These are phyloP conservation scores for Porites evermanni DNA, from an alignment of 92 coral and sea anemone genomes.

Conservation along the genomic window DNA sequence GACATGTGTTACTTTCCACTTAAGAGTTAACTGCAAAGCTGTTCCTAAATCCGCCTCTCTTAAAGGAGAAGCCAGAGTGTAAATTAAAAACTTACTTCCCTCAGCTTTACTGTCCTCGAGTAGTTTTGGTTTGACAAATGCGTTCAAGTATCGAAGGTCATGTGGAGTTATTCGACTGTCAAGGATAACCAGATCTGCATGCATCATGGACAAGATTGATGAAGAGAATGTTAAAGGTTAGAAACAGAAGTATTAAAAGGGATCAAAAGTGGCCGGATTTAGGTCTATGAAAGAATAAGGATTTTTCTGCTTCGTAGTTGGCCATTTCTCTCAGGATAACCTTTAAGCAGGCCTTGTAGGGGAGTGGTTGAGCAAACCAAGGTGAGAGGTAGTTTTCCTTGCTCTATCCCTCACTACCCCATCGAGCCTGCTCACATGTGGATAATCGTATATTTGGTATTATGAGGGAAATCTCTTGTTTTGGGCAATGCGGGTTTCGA, in stretches of 20 bases:
- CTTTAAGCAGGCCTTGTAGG: too few relatives aligned
- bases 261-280: background rate
- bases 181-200: slow-evolving; percentile 73
- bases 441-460: too few relatives aligned
- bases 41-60: background rate
- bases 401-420: too few relatives aligned
- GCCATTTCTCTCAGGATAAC: too few relatives aligned
- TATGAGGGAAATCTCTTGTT: too few relatives aligned
- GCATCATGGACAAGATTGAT: slow-evolving; percentile 27
- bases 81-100: slow-evolving; percentile 66
- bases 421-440: too few relatives aligned
- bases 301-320: too few relatives aligned
- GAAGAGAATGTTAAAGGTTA: background rate
- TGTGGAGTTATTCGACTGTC: slow-evolving; percentile 65
- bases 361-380: too few relatives aligned
- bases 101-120: slow-evolving; percentile 75
- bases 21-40: too few relatives aligned
- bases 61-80: background rate
- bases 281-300: background rate
- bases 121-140: slow-evolving; percentile 71
- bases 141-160: slow-evolving; percentile 68
- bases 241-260: background rate
- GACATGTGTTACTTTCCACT: too few relatives aligned
- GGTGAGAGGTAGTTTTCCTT: too few relatives aligned
- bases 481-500: too few relatives aligned